A percentile compares a stretch with the other conserved stretches of the same genome.
phyloP scores from a whole-genome alignment of 1,140 invertebrate species.

The Laupala kohalensis region DNA sequence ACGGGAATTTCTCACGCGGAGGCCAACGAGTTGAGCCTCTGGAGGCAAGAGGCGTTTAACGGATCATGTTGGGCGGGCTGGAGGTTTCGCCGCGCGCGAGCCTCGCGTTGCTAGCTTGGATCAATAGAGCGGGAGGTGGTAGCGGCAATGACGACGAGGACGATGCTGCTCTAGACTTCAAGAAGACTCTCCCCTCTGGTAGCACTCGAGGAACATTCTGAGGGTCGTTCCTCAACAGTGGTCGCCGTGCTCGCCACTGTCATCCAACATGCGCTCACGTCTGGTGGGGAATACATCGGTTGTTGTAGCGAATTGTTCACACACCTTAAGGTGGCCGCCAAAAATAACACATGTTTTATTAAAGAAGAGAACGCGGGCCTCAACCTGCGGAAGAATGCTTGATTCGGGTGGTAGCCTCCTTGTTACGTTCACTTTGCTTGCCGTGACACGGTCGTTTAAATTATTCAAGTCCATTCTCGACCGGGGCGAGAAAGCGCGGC shows the following conservation, averaged over 20 bases:
- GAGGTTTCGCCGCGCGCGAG: too few relatives aligned
- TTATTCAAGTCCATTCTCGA: background rate
- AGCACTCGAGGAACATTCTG: background rate
- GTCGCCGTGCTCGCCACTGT: too few relatives aligned
- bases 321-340: background rate
- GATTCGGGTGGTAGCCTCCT: background rate
- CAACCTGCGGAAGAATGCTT: background rate
- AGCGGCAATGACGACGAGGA: background rate
- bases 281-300: too few relatives aligned
- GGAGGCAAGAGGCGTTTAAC: background rate
- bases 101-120: background rate
- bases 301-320: background rate
- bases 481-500: too few relatives aligned
- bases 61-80: background rate
- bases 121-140: background rate
- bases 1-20: too few relatives aligned
- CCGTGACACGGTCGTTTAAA: background rate
- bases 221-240: too few relatives aligned
- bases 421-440: background rate
- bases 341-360: background rate
- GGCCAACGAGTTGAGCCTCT: too few relatives aligned
- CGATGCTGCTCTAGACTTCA: background rate
- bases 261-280: background rate
- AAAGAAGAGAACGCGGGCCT: background rate
- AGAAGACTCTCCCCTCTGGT: background rate